Conservation (phyloP, 2,797 vertebrate species). For the Halcyon leucocephala region DNA sequence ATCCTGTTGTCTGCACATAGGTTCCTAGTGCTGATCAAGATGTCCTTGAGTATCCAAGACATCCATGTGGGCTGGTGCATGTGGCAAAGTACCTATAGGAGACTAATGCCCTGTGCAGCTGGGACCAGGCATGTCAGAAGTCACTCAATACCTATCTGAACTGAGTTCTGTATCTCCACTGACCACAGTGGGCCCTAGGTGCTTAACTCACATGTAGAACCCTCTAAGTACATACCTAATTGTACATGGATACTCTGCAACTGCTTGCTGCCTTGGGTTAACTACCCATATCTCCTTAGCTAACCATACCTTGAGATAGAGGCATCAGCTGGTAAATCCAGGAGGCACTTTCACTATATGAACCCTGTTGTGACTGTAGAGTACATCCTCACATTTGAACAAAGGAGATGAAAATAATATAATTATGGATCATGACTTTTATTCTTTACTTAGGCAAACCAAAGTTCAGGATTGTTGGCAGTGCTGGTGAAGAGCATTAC, state of each 20-base stretch:
- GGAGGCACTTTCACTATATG: background rate
- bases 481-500: background rate
- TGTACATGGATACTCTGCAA: background rate
- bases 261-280: background rate
- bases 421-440: background rate
- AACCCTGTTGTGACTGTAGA: background rate
- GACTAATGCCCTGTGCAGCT: background rate
- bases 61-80: background rate
- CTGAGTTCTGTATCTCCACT: background rate
- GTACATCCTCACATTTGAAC: background rate
- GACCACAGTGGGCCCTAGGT: background rate
- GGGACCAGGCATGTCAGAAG: background rate
- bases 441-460: background rate
- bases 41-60: background rate
- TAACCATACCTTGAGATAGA: background rate
- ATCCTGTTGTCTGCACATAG: background rate
- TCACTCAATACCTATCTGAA: background rate
- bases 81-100: background rate
- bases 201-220: background rate
- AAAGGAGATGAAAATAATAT: background rate
- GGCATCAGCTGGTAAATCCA: background rate
- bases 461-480: background rate
- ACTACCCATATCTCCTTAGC: background rate
- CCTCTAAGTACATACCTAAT: background rate
- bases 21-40: fast-evolving